These are phyloP conservation scores for Philopotamus ludificatus DNA, from an alignment of 1,140 invertebrate genomes.

Conservation along the genomic window DNA sequence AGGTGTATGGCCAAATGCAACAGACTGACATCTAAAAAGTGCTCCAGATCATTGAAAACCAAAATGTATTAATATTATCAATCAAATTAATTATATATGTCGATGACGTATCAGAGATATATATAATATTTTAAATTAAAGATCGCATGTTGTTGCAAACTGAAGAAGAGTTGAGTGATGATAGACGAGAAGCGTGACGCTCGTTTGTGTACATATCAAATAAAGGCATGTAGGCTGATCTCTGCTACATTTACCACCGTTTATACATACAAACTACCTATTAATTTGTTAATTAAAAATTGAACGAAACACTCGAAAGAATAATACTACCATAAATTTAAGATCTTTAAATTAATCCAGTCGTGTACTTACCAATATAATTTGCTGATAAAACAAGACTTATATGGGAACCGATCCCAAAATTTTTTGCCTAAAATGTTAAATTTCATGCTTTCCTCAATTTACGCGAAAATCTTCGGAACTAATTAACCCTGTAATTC, in stretches of 20 bases:
- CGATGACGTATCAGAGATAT: neutral
- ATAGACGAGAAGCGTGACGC: conserved; percentile 18
- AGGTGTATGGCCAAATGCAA: no score
- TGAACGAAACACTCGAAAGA: neutral
- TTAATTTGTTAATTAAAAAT: conserved; percentile 3
- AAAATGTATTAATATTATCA: neutral
- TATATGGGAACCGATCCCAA: no score
- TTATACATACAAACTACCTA: conserved; percentile 1
- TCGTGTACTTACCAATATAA: no score
- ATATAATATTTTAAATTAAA: neutral
- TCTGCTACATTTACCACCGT: neutral
- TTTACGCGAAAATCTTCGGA: no score
- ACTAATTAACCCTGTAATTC: no score
- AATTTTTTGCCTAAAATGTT: no score
- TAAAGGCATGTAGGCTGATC: conserved; percentile 6
- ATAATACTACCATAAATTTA: neutral
- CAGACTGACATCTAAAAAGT: no score
- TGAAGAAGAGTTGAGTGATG: conserved; percentile 5
- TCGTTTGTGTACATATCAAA: conserved; percentile 12
- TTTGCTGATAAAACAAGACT: no score
- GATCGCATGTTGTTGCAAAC: conserved; percentile 7
- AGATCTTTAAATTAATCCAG: neutral
- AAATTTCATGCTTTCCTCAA: no score
- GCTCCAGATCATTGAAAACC: no score
- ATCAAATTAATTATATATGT: neutral